Evolutionary conservation across 1,140 invertebrate species (phyloP), one percentile per base, ranked within the genome.

Genomic region (Bombus waltoni): DNA sequence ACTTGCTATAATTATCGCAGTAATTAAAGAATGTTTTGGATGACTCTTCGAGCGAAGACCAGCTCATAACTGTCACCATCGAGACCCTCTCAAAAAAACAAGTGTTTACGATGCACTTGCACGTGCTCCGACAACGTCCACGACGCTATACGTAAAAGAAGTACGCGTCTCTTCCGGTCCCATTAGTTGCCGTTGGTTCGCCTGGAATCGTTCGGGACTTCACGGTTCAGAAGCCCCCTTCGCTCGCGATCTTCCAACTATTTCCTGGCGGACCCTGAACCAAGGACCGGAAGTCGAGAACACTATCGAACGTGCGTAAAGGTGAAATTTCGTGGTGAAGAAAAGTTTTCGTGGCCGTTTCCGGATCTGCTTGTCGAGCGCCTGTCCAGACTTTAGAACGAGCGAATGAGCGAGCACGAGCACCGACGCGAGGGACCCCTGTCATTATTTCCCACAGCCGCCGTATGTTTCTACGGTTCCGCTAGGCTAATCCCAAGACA

Each of bases 401-500:
- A 68, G 42, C 75, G 79, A 75, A 70, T 47, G 88, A 89, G 88
- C 91, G 91, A 90, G 88, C 78, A 74, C 57, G 78, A n/a, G 44
- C 78, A 81, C 70, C 25, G 71, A 85, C 88, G 89, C 70, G 59
- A 32, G n/a, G 77, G 87, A 90, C 87, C 92, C 91, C 93, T 94
- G 92, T 94, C 94, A 94, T 94, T 94, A 94, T 94, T 94, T 93
- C 92, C 92, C 91, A 91, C 92, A 94, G 92, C 92, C 93, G 89
- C 88, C 92, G 92, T 91, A 91, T 91, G 92, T 92, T 89, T 92
- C 85, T 87, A 91, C 83, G 87, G 90, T 90, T 91, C 90, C 90
- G 90, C 90, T 91, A 91, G 87, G 90, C 82, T 91, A 90, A 91
- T 65, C 87, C 78, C 78, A 66, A 59, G 86, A 59, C 82, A 59